These are phyloP conservation scores for Huso huso DNA, from an alignment of 2,797 vertebrate genomes.

Conservation along the genomic window DNA sequence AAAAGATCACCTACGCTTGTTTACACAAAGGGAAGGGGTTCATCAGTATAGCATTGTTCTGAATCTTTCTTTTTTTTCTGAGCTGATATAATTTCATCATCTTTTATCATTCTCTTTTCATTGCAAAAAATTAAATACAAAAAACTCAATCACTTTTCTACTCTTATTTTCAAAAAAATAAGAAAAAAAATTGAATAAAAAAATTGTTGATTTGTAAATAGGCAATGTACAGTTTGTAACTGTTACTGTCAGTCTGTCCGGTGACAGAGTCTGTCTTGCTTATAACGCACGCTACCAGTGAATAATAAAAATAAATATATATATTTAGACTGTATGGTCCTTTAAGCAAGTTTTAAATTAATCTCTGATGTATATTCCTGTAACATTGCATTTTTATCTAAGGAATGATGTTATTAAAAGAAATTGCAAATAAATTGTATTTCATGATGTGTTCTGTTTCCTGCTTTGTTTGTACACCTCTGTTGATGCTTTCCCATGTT, in stretches of 20 bases:
- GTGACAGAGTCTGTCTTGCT: constrained; percentile 88
- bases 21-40: constrained; percentile 39
- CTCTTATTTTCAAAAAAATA: constrained; percentile 69
- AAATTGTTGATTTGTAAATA: constrained; percentile 86
- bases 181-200: constrained; percentile 45
- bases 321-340: constrained; percentile 81
- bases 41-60: constrained; percentile 39
- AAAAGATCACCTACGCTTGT: constrained; percentile 33
- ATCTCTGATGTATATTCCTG: constrained; percentile 99
- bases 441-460: constrained; percentile 51
- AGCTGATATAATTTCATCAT: constrained; percentile 26
- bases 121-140: constrained; percentile 49
- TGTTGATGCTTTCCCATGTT: no score
- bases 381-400: constrained; percentile 99
- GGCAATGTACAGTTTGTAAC: constrained; percentile 94
- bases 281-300: constrained; percentile 86
- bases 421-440: constrained; percentile 97
- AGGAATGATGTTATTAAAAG: constrained; percentile 99
- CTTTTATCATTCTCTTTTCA: constrained; percentile 31
- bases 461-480: constrained; percentile 27
- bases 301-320: constrained; percentile 63
- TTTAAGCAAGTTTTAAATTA: constrained; percentile 86
- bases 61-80: constrained; percentile 10
- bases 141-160: constrained; percentile 78
- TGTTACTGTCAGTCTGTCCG: constrained; percentile 80